Evolutionary conservation across 2,113 vertebrate species (phyloP), one percentile per base, ranked within the genome.

Genomic region (Ascaphus truei): DNA sequence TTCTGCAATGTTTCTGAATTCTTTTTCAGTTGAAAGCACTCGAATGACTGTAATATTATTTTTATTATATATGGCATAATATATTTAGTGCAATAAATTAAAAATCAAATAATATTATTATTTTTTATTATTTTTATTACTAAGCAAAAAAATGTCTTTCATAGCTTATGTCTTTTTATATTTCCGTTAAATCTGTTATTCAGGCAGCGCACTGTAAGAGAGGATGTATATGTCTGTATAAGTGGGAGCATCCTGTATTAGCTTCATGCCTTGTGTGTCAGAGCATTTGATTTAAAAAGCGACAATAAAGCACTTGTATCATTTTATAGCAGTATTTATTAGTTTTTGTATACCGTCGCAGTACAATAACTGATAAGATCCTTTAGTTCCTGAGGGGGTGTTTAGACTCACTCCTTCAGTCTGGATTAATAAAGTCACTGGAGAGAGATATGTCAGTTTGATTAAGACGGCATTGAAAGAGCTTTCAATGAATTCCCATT

Each of bases 401-500:
- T 72, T 73, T 76, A 81, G 61, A 53, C 30, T 59, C 74, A 33
- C 71, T 76, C 74, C 56, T 76, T 81, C 77, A 76, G 60, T 75
- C 74, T 75, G 66, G 71, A 77, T 77, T 77, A 76, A 79, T 81
- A 77, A 79, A 72, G 71, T 73, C 76, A 68, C 72, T 55, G 58
- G 74, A 76, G 71, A 74, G 72, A 64, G 69, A 77, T 74, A 60
- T 77, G 77, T 79, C 80, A 77, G 73, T 56, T 76, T 77, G 73
- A 81, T 77, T 73, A 75, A 77, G 63, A 67, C 69, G 58, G 26
- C 72, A 62, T 26, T 68, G 68, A 74, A 76, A 72, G 62, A 75
- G 31, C 71, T 68, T 57, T 62, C 72, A 63, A 34, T 72, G 72
- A 71, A 59, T 73, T 73, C 65, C 73, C 68, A 39, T 55, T 63